phyloP scores from a whole-genome alignment of 1,140 invertebrate genomes.

The Drosophila kanapiae region DNA sequence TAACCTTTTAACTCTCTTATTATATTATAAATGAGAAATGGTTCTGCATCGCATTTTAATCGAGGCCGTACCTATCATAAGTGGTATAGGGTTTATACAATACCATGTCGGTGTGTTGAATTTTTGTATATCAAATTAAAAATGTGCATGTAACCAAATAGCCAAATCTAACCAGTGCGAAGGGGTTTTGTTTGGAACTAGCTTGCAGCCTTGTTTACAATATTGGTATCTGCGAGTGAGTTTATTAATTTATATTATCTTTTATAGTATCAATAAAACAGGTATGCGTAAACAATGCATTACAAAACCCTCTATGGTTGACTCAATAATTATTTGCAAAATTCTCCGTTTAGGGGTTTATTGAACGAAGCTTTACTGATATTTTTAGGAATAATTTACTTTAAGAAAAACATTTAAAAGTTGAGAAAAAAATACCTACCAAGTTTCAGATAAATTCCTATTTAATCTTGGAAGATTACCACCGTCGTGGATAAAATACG shows the following conservation, averaged over 20 bases:
- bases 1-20: not conserved
- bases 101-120: no score
- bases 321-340: not conserved
- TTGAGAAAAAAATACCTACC: no score
- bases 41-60: not conserved
- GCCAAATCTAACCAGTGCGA: constrained; percentile 16
- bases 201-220: constrained; percentile 19
- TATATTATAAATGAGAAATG: not conserved
- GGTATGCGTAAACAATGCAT: not conserved
- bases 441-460: no score
- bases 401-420: no score
- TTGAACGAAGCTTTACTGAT: not conserved
- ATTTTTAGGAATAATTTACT: no score
- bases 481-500: not conserved
- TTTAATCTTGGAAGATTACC: not conserved
- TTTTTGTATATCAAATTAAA: not conserved
- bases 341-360: not conserved
- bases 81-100: not conserved
- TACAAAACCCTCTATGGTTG: not conserved
- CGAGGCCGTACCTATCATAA: not conserved
- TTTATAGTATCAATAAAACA: constrained; percentile 2
- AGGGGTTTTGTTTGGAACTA: constrained; percentile 6
- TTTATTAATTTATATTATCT: constrained; percentile 26
- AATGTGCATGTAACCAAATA: not conserved
- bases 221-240: constrained; percentile 1